Conservation (phyloP, 2,888 invertebrate species). For the Ophioninae sp. region DNA sequence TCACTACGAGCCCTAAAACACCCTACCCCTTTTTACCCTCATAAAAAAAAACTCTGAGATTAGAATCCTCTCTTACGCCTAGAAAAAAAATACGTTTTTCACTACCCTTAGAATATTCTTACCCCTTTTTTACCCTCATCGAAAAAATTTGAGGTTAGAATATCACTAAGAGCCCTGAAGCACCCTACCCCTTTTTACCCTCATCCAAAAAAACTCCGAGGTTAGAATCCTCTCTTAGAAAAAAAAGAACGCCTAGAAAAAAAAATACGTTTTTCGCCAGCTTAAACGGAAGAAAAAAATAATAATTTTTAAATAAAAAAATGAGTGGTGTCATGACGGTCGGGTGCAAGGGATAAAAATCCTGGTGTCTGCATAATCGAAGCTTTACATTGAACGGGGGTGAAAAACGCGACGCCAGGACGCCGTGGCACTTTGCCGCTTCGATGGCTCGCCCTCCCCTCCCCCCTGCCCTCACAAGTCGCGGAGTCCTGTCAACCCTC, state of each 20-base stretch:
- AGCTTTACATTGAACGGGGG: slow-evolving; percentile 42
- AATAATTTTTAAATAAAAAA: slow-evolving; percentile 11
- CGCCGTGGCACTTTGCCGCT: slow-evolving; percentile 72
- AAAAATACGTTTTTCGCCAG: not conserved
- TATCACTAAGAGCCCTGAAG: too few species aligned
- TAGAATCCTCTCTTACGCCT: too few species aligned
- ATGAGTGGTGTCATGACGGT: slow-evolving; percentile 27
- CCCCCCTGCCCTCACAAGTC: not conserved
- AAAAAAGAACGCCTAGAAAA: not conserved
- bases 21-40: too few species aligned
- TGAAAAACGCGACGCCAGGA: slow-evolving; percentile 57
- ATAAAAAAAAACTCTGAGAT: too few species aligned
- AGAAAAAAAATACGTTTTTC: not conserved
- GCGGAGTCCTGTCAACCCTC: slow-evolving; percentile 24
- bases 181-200: too few species aligned
- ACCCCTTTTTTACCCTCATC: too few species aligned
- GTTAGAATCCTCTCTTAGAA: too few species aligned
- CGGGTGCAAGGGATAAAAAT: slow-evolving; percentile 23
- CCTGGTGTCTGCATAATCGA: slow-evolving; percentile 49
- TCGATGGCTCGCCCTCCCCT: slow-evolving; percentile 67
- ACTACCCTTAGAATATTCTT: too few species aligned
- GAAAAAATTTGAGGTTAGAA: too few species aligned
- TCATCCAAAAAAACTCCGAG: too few species aligned
- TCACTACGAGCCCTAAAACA: too few species aligned
- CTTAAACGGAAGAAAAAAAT: slow-evolving; percentile 1